Evolutionary conservation across 2,797 vertebrate genomes (phyloP), one percentile per base, ranked within the genome.

Genomic region (Diplodus puntazzo): DNA sequence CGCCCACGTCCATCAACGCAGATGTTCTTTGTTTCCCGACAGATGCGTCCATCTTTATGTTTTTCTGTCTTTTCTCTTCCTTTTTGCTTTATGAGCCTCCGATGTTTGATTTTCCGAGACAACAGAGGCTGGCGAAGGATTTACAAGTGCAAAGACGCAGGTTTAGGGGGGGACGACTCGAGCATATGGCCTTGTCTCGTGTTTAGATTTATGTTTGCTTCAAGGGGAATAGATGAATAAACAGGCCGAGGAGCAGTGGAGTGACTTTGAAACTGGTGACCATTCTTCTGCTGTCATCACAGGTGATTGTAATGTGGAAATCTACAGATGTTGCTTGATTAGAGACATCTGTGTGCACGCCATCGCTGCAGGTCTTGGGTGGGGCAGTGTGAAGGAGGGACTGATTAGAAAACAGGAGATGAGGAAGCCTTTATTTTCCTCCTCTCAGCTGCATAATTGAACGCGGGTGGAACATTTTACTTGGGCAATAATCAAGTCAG

Each of bases 21-120:
- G 92, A 94, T 92, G 93, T 78, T 88, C 89, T 92, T 86, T 91
- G 86, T 89, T 77, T 34, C 54, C 59, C 62, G 81, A 90, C 92
- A 92, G 90, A 91, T 91, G 90, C 81, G 70, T 58, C 79, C 30
- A 73, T 83, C 75, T 81, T 84, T 78, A 72, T 75, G 75, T 49
- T 74, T 79, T 25, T 55, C 27, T 57, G 60, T 62, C 69, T 75
- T 53, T 48, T 69, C 54, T 59, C 27, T 21, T 68, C 25, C 11
- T 45, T 79, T 73, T 72, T 27, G 52, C 54, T 88, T 79, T 81
- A 84, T 17, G 67, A 79, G 54, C 39, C 34, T 79, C 62, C 65
- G 63, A 62, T 88, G 73, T 87, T 91, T 83, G 63, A 61, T 80
- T 88, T 83, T 80, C 45, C 73, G 11, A 65, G 25, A 79, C 27